phyloP scores from a whole-genome alignment of 2,113 vertebrate species.

The Spea multiplicata region DNA sequence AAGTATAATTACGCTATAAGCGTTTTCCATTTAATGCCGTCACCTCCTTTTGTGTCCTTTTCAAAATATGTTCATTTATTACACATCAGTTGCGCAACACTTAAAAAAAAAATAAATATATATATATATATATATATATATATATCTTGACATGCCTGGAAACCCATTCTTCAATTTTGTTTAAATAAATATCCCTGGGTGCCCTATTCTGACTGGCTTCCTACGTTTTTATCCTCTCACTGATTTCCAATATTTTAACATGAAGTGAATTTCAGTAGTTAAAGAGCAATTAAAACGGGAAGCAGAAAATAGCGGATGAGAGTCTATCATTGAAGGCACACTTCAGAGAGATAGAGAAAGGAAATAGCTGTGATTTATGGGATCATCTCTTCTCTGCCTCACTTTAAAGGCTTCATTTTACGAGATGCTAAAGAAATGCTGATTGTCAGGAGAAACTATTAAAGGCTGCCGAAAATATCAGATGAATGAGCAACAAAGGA shows the following conservation, averaged over 20 bases:
- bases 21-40: too few species aligned
- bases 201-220: conserved; percentile 12
- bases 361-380: conserved; percentile 52
- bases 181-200: not conserved
- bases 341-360: conserved; percentile 43
- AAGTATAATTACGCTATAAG: too few species aligned
- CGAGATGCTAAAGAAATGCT: conserved; percentile 61
- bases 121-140: too few species aligned
- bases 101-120: too few species aligned
- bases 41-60: too few species aligned
- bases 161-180: too few species aligned
- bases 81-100: too few species aligned
- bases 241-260: conserved; percentile 45
- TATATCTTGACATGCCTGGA: too few species aligned
- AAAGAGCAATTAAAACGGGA: conserved; percentile 21
- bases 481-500: conserved; percentile 63
- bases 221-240: not conserved
- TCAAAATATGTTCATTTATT: too few species aligned
- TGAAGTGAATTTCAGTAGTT: conserved; percentile 40
- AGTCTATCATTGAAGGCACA: conserved; percentile 16
- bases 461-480: conserved; percentile 63
- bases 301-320: not conserved
- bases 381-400: conserved; percentile 54
- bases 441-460: conserved; percentile 64
- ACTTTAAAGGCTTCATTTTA: conserved; percentile 60